phyloP scores from a whole-genome alignment of 2,888 invertebrate species.

The Tinea trinotella region DNA sequence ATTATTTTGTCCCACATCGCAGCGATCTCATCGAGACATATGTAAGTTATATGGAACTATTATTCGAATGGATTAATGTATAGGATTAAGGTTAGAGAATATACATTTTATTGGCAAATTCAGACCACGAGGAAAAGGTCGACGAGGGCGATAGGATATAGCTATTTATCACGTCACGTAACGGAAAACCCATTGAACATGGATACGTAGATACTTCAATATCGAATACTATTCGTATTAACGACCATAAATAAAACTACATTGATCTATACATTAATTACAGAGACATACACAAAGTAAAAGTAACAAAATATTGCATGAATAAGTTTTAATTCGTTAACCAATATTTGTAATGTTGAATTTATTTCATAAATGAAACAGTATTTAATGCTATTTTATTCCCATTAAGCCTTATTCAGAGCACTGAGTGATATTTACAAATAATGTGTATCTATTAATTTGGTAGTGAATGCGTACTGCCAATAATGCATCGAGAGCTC shows the following conservation, averaged over 20 bases:
- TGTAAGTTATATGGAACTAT: too few relatives aligned
- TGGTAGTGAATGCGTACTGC: not conserved
- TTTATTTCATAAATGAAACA: not conserved
- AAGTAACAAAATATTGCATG: too few relatives aligned
- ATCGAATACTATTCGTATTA: not conserved
- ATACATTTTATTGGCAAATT: too few relatives aligned
- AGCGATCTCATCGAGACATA: slow-evolving; percentile 96
- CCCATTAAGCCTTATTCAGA: not conserved
- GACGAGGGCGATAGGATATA: not conserved
- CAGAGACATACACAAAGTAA: not conserved
- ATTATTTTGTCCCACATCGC: slow-evolving; percentile 96
- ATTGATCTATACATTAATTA: not conserved
- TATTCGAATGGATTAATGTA: too few relatives aligned
- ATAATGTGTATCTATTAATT: slow-evolving; percentile 4
- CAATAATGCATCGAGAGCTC: slow-evolving; percentile 14
- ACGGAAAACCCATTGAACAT: not conserved
- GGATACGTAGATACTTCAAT: not conserved
- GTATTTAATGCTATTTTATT: not conserved
- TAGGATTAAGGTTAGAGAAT: not conserved
- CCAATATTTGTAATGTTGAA: not conserved
- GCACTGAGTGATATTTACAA: not conserved
- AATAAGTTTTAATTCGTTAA: not conserved
- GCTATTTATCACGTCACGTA: slow-evolving; percentile 3
- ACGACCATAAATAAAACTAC: not conserved
- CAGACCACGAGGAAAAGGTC: not conserved